These are phyloP conservation scores for Colius striatus DNA, from an alignment of 2,113 vertebrate genomes.

Conservation along the genomic window DNA sequence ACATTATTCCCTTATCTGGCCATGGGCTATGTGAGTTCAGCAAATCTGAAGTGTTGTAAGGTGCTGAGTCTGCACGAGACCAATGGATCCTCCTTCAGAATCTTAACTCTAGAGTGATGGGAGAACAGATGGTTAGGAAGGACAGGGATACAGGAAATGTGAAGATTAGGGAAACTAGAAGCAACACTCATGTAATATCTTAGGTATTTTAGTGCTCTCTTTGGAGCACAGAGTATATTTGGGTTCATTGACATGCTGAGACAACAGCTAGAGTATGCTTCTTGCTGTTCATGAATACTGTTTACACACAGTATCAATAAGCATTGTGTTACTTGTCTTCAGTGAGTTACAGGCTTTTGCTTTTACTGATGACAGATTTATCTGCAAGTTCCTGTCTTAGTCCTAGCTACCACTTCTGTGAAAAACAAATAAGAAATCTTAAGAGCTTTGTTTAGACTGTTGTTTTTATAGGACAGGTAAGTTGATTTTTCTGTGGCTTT, in stretches of 20 bases:
- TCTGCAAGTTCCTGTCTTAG: neutral
- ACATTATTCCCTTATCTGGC: neutral
- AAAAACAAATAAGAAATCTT: neutral
- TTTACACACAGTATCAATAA: no score
- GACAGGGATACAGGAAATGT: neutral
- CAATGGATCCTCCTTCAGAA: neutral
- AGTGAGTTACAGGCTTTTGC: neutral
- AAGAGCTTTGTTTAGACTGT: neutral
- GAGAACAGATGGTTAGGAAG: neutral
- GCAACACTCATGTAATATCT: neutral
- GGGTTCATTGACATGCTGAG: neutral
- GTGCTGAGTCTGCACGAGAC: neutral
- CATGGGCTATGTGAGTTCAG: neutral
- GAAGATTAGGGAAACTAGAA: neutral
- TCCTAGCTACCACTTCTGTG: neutral
- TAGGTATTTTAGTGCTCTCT: neutral
- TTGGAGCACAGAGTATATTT: neutral
- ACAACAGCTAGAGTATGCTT: neutral
- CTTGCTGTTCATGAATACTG: neutral
- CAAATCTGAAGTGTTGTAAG: neutral
- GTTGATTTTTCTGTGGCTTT: neutral
- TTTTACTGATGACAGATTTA: neutral
- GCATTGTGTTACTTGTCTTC: no score
- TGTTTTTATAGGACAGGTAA: neutral
- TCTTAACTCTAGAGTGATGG: neutral